Evolutionary conservation across 2,113 vertebrate species (phyloP), one percentile per base, ranked within the genome.

Genomic region (Orthochromis malagaraziensis): DNA sequence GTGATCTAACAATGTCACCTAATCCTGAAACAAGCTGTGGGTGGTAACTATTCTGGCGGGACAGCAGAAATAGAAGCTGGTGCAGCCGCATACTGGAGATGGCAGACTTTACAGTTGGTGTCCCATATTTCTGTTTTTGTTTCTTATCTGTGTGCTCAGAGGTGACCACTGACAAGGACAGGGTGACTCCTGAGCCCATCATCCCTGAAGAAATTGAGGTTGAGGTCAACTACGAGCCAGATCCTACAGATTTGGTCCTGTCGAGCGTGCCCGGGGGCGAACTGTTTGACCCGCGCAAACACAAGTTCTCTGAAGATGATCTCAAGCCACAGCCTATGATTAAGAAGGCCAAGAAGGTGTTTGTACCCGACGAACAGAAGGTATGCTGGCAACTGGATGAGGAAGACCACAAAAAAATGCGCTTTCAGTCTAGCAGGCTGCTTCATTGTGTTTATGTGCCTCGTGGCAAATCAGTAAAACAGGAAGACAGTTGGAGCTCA

Each of bases 281-380:
- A 88, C 97, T 99, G 87, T 99, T 99, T 83, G 93, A 99, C 92
- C 98, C 98, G 9, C 97, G 98, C 85, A 99, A 98, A 91, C 98
- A 99, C 96, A 98, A 97, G 93, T 99, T 99, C 93, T 96, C 96
- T 2, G 98, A 99, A 45, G 98, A 99, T 29, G 98, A 99, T 81
- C 97, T 99, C 84, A 99, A 98, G 92, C 98, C 98, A 26, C 98
- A 99, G 84, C 98, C 98, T 8, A 99, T 99, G 97, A 99, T 99
- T 94, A 99, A 99, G 94, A 99, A 99, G 93, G 98, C 98, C 90
- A 99, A 98, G 96, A 99, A 99, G 93, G 96, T 98, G 92, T 98
- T 97, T 94, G 98, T 99, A 9, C 98, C 98, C 0, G 96, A 98
- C 7, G 97, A 98, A 2, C 96, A 97, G 94, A 99, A 99, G 98